Base-by-base conservation (phyloP, 2,113 vertebrate genomes). In the Sphaerodactylus townsendi region DNA sequence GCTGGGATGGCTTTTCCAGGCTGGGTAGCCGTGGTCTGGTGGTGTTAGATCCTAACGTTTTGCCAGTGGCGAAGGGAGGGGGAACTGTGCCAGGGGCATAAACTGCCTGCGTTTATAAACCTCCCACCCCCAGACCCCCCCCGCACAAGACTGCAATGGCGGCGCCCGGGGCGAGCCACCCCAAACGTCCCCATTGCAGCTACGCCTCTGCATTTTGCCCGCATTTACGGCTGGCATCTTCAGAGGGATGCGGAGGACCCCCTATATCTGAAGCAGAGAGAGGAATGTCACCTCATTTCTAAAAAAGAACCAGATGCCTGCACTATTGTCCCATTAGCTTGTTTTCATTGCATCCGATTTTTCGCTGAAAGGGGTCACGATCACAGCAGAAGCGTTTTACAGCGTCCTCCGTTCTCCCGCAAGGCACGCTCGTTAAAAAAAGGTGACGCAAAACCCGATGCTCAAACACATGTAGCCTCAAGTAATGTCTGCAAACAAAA, bases 401-500 rank as follows among this genome's bases (percentile, higher is more conserved):
- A 44, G 14, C 41, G 2, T 62, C 81, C 80, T 30, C 5, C 19
- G 65, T 37, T 10, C n/a, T 80, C 70, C 69, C 66, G 50, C 69
- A 69, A 44, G 37, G 33, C 48, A 30, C 13, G 8, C 44, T 23
- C 65, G 37, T 79, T n/a, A 37, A 85, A 14, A 80, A 48, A 35
- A 10, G n/a, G 8, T 35, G 14, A 30, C 14, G 4, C 74, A 83
- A 87, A 87, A 76, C 82, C 59, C 64, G 82, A 83, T 1, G n/a
- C 68, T 73, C 5, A 2, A 85, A 84, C 35, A 83, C 35, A 19
- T 83, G 77, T 6, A 65, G 69, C 80, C 82, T 75, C 72, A 41
- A 88, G 86, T 1, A 3, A 91, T 74, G 68, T 74, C 28, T 23
- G 30, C 79, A 89, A 82, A 92, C 81, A 39, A 28, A 76, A 88